Evolutionary conservation across 2,113 vertebrate genomes (phyloP), one percentile per base, ranked within the genome.

Genomic region (Drymodes brunneopygia): DNA sequence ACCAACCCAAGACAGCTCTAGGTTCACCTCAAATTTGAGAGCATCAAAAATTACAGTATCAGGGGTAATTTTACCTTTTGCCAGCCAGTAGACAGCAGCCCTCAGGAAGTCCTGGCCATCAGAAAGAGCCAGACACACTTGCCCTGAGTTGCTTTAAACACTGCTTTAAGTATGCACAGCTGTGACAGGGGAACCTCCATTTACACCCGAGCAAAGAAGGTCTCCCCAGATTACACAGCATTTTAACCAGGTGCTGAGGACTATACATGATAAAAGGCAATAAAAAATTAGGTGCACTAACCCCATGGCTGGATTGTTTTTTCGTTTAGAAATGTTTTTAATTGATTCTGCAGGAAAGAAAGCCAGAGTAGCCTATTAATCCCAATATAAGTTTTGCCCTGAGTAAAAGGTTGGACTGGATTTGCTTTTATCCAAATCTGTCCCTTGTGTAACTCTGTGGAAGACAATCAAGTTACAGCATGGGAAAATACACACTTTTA

Each of bases 81-180:
- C 8, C 45, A 58, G 38, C 11, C 72, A 80, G n/a, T 14, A 79
- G 22, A 51, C 10, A 74, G 11, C 20, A 90, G 13, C 13, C 18
- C 53, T 57, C 38, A 27, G 7, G 27, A 62, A 81, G 6, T 1
- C 8, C 2, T 0, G 0, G 10, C 3, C 35, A 57, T 16, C 51
- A 56, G 1, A 21, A 2, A 31, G 0, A 53, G 0, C 10, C 78
- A 60, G 4, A 2, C 0, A 4, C 1, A 0, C 1, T 5, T 21
- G 2, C 12, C 60, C 61, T 22, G 18, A 1, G 0, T 45, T 81
- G 36, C 36, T 82, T 79, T 88, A 85, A 93, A 14, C 1, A 0
- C 23, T 62, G 36, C 53, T 79, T 81, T 90, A 84, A 91, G 22
- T 23, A 61, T 4, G 2, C 50, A 80, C 88, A 94, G 66, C 85